Percentiles rank a stretch among this genome's conserved stretches.
Conservation (phyloP, 1,140 invertebrate species). For the Amphibalanus amphitrite region DNA sequence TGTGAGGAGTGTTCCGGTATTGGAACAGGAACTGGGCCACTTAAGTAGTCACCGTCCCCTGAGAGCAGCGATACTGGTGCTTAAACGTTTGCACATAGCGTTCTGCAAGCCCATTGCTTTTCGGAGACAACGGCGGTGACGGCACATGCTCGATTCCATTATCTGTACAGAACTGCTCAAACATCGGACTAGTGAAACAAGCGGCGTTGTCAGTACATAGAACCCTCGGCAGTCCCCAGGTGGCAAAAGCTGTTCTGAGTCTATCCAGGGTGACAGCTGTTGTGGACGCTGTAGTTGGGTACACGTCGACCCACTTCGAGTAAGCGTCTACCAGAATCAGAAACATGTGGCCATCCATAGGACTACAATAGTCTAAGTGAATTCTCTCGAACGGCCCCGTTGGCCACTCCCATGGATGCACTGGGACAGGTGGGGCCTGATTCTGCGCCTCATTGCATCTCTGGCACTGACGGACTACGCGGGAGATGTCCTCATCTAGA, state of each 20-base stretch:
- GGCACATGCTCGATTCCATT: background rate
- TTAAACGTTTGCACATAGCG: background rate
- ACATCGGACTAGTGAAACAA: background rate
- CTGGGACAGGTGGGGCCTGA: conserved; percentile 8
- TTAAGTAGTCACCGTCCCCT: background rate
- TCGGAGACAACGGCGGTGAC: background rate
- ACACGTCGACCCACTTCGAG: conserved; percentile 34
- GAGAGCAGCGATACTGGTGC: background rate
- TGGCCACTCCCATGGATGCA: conserved; percentile 18
- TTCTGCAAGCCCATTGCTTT: background rate
- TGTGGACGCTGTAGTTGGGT: background rate
- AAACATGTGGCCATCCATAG: conserved; percentile 22
- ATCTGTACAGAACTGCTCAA: background rate
- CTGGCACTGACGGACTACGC: background rate
- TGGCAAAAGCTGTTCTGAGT: conserved; percentile 6
- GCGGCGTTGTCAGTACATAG: background rate
- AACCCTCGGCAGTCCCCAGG: background rate
- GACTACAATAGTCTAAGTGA: conserved; percentile 29
- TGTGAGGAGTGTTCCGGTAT: background rate
- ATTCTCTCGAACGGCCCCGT: conserved; percentile 20
- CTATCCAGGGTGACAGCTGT: conserved; percentile 3
- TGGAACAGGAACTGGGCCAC: background rate
- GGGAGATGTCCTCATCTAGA: background rate
- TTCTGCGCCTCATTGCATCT: background rate
- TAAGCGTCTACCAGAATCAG: conserved; percentile 29